Base-by-base conservation (phyloP, 1,140 invertebrate genomes). In the Linepithema humile region DNA sequence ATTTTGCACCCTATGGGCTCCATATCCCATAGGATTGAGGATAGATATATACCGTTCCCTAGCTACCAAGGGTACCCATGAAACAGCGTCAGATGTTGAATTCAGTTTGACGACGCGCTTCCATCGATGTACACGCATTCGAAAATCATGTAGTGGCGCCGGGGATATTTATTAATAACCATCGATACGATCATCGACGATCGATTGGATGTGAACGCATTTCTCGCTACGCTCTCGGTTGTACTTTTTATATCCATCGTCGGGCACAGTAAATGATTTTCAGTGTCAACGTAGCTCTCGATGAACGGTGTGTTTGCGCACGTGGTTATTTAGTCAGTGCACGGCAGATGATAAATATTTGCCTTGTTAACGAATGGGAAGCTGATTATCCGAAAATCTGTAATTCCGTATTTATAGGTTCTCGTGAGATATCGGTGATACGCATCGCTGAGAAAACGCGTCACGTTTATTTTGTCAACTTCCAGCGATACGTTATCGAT, bases 21-120 rank as follows among this genome's bases (percentile, higher is more conserved):
- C 64, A 78, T 78, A 86, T 62, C 88, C 86, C 89, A 75, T 85
- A 86, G 88, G 75, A 88, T 29, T 64, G 38, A 48, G 55, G 73
- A 65, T 50, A 72, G 50, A 84, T 82, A 82, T 73, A 77, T 75
- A 78, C 38, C 69, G 67, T 85, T 85, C 53, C 86, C 87, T 85
- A 85, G 86, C 77, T 85, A 88, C 70, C 85, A 45, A 55, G 67
- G 70, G 59, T 88, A 78, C 73, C 87, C 89, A 84, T 70, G 87
- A 78, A 89, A 57, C 59, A 35, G 59, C 57, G 26, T 84, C 67
- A 83, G 80, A 84, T 86, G 84, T 73, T 64, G 82, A 84, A 88
- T 85, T 89, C 89, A 85, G 91, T 92, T 84, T 48, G 85, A 83
- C 88, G 82, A 83, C 88, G 91, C 60, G 75, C 84, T 82, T 88